phyloP scores from a whole-genome alignment of 2,797 vertebrate genomes.

The Potorous gilbertii region DNA sequence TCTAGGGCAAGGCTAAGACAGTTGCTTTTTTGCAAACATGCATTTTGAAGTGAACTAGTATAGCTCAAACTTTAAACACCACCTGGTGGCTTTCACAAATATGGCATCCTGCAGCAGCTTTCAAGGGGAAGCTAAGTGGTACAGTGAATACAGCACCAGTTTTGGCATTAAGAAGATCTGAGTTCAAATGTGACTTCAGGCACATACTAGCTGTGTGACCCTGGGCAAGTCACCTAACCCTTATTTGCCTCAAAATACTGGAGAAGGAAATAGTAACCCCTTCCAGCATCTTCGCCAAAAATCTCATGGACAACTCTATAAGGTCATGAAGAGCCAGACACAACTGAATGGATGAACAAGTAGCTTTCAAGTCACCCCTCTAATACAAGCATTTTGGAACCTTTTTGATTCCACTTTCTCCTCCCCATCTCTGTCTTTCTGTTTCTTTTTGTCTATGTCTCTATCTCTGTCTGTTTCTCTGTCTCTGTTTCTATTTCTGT shows the following conservation, averaged over 20 bases:
- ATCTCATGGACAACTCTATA: neutral
- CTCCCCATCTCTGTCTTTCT: neutral
- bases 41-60: neutral
- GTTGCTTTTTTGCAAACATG: neutral
- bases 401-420: neutral
- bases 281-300: neutral
- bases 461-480: neutral
- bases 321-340: neutral
- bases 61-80: neutral
- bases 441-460: neutral
- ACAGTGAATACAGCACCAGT: neutral
- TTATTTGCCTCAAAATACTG: neutral
- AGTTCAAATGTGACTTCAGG: neutral
- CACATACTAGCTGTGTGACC: neutral
- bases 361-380: neutral
- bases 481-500: neutral
- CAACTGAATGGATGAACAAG: neutral
- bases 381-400: neutral
- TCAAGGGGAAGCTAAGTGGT: neutral
- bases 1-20: neutral
- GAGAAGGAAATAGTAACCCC: neutral
- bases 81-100: neutral
- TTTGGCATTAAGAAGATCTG: neutral
- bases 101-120: neutral
- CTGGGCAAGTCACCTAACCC: neutral